Conservation (phyloP, 1,140 invertebrate genomes). For the Paracyclopina nana region DNA sequence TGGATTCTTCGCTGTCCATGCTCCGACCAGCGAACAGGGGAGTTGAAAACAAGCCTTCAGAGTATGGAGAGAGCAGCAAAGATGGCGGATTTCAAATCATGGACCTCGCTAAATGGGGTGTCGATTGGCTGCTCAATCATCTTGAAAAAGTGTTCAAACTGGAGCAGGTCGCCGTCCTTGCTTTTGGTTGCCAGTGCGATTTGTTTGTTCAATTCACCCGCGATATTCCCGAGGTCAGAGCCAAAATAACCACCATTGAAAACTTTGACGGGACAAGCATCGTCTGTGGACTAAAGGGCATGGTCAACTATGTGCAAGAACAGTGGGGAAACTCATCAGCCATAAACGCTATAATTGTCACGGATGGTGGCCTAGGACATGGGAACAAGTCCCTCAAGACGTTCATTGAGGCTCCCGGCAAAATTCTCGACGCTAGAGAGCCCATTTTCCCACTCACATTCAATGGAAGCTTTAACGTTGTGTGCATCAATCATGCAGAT, state of each 20-base stretch:
- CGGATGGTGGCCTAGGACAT: slow-evolving; percentile 52
- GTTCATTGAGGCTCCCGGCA: slow-evolving; percentile 26
- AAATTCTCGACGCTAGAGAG: slow-evolving; percentile 29
- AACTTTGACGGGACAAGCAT: slow-evolving; percentile 63
- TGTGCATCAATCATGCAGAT: slow-evolving; percentile 21
- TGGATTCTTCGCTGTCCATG: slow-evolving; percentile 62
- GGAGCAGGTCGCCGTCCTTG: slow-evolving; percentile 73
- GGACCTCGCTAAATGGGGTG: slow-evolving; percentile 60
- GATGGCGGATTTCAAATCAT: too few species aligned
- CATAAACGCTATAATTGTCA: slow-evolving; percentile 55
- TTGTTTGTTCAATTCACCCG: slow-evolving; percentile 56
- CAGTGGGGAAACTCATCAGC: slow-evolving; percentile 64
- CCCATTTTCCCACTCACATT: not conserved
- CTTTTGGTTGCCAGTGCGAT: slow-evolving; percentile 57
- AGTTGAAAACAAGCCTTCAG: slow-evolving; percentile 35
- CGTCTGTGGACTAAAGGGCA: slow-evolving; percentile 47
- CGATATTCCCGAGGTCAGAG: slow-evolving; percentile 52
- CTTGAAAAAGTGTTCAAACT: slow-evolving; percentile 56
- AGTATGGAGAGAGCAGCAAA: slow-evolving; percentile 42
- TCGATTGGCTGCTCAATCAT: slow-evolving; percentile 64
- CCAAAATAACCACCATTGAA: slow-evolving; percentile 45
- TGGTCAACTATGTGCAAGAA: slow-evolving; percentile 47
- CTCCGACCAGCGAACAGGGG: slow-evolving; percentile 34
- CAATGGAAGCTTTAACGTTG: not conserved
- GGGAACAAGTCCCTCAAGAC: slow-evolving; percentile 37